Base-by-base conservation (phyloP, 1,140 invertebrate species). In the Drosophila grimshawi region DNA sequence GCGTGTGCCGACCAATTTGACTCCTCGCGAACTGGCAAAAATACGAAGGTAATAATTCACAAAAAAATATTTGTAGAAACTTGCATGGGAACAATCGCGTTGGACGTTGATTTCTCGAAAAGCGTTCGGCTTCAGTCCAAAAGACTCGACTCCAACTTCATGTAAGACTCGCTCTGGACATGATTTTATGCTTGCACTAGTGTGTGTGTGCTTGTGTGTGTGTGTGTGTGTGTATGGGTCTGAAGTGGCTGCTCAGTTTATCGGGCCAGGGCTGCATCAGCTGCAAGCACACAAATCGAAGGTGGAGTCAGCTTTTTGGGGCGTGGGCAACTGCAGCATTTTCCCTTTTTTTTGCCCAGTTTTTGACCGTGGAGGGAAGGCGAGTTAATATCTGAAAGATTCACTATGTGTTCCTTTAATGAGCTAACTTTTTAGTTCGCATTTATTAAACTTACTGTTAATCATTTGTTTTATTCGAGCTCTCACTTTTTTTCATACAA, bases 1-100 rank as follows among this genome's bases (percentile, higher is more conserved):
- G 92, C 92, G 91, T 92, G 92, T 92, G 92, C 92, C 92, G 92
- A 91, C 92, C 92, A 92, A 92, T 92, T 92, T 92, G 91, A 92
- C 91, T 92, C 82, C 89, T 91, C 82, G 88, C 88, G 82, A 90
- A 90, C 88, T 86, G 86, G 72, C n/a, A 90, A 90, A 88, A 90
- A 90, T 90, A 90, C 86, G 86, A 90, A 90, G 86, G 86, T 90
- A 90, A 90, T 90, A 90, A 90, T 90, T 90, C 86, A 90, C 86
- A 90, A 90, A 90, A 88, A 90, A 89, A 89, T 89, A 89, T 89
- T 89, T 89, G 86, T 86, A 90, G 78, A 90, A 89, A 90, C 86
- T 86, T 90, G 86, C 86, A 90, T 89, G 86, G 86, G 86, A 89
- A 89, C 86, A 86, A 86, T 86, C 81, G 80, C 81, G 86, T 81